Base-by-base conservation (phyloP, 2,113 vertebrate species). In the Pseudorhombus dupliciocellatus region DNA sequence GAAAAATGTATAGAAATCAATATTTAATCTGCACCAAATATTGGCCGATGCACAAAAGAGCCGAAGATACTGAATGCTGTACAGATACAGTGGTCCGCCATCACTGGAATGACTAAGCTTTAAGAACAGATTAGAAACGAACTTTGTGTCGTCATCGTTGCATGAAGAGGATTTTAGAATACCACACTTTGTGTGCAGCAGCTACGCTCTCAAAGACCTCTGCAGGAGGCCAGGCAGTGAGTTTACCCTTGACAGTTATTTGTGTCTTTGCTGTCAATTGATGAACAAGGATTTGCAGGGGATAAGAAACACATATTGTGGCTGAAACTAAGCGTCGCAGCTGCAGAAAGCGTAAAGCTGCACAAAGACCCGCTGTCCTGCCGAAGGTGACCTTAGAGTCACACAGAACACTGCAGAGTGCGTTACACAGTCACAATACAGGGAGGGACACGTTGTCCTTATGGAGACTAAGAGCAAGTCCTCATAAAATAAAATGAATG, bases 11-110 rank as follows among this genome's bases (percentile, higher is more conserved):
- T 80, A 86, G 79, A 89, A 93, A 94, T 93, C 93, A 92, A 93
- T 93, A 93, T 91, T 92, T 93, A 93, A 93, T 94, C 92, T 91
- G 85, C 84, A 86, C 80, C 83, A 88, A 89, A 91, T 90, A 87
- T 90, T 90, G 86, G 77, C 77, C 73, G 85, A 90, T 84, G 81
- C 81, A 87, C 85, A 91, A 88, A 88, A 84, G 61, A 74, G 73
- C 78, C 78, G 8, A 28, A 76, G 78, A 86, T 85, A 70, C 79
- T 84, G 78, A 84, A 87, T 75, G 69, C 74, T 51, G 40, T 70
- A 84, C 77, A 70, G 81, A 80, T 80, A 73, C 60, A 42, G 65
- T 22, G 11, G 59, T 81, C 71, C 65, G 72, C 72, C 84, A 80
- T 84, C 84, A 85, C 30, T 74, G 55, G 56, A 74, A 87, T 81